Evolutionary conservation across 1,140 invertebrate species (phyloP), one percentile per base, ranked within the genome.

Genomic region (Psilanteris sp.): DNA sequence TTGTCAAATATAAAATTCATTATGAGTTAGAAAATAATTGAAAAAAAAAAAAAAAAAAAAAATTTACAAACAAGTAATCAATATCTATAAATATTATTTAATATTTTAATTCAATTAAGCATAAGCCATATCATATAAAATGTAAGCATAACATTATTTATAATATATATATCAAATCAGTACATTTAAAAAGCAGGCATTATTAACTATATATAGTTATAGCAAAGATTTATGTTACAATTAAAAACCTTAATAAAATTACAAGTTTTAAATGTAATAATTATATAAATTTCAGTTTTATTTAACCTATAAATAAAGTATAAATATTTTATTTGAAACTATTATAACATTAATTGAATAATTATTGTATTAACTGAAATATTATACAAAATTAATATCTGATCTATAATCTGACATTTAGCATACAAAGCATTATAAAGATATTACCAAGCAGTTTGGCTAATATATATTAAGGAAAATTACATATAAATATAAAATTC

Each of bases 381-480:
- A n/a, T n/a, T n/a, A n/a, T n/a, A n/a, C n/a, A n/a, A n/a, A n/a
- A n/a, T n/a, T n/a, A n/a, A n/a, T n/a, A n/a, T n/a, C n/a, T n/a
- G n/a, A n/a, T n/a, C n/a, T n/a, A n/a, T n/a, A n/a, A n/a, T n/a
- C n/a, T n/a, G 7, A 39, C 5, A 10, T 57, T 54, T 8, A 36
- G 29, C 46, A 62, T 61, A 62, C 13, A 62, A 37, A 54, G 46
- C 37, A 61, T 59, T 29, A 52, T 10, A 24, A 61, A 46, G 44
- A 44, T 29, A 61, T 44, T 72, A 57, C 55, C 48, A 73, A 73
- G 70, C 59, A 73, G 29, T 37, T 73, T 34, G 43, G 50, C 50
- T 50, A 64, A 71, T 18, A 54, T 54, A 50, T 48, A 8, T n/a
- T 5, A 71, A 10, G 36, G 39, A 57, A 46, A 57, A 41, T 48